phyloP scores from a whole-genome alignment of 37 sponge, comb jelly and placozoan genomes.

The Diacarnus erythraeanus region DNA sequence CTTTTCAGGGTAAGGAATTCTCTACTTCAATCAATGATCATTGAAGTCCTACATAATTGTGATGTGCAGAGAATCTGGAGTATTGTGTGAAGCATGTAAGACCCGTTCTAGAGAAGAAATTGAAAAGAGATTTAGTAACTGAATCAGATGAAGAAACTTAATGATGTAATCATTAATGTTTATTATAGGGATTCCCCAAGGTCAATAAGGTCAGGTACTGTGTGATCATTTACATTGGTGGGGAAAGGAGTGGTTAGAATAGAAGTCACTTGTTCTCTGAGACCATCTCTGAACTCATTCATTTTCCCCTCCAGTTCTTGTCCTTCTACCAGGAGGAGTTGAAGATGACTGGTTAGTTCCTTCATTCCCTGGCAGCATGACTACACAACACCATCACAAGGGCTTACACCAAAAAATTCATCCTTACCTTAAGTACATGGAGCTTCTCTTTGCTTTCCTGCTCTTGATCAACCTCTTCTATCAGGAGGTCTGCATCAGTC shows the following conservation, averaged over 20 bases:
- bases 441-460: conserved; percentile 10
- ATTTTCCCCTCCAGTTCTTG: conserved; percentile 30
- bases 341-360: conserved; percentile 22
- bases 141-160: neutral
- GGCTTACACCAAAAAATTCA: neutral
- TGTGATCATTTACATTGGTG: neutral
- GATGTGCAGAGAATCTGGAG: conserved; percentile 19
- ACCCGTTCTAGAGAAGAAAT: conserved; percentile 10
- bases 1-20: conserved; percentile 1
- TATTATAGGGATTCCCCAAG: neutral
- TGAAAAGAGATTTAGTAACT: neutral
- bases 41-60: too few relatives aligned
- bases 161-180: neutral
- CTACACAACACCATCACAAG: conserved; percentile 18
- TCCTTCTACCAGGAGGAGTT: conserved; percentile 33
- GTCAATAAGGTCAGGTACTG: conserved; percentile 12
- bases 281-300: conserved; percentile 40
- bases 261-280: conserved; percentile 56
- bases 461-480: conserved; percentile 38
- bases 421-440: conserved; percentile 25
- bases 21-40: too few relatives aligned
- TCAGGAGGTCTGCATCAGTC: conserved; percentile 54
- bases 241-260: conserved; percentile 31
- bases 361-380: conserved; percentile 46
- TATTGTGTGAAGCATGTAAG: neutral